These are phyloP conservation scores for Papilio dardanus DNA, from an alignment of 1,140 invertebrate genomes.

Conservation along the genomic window DNA sequence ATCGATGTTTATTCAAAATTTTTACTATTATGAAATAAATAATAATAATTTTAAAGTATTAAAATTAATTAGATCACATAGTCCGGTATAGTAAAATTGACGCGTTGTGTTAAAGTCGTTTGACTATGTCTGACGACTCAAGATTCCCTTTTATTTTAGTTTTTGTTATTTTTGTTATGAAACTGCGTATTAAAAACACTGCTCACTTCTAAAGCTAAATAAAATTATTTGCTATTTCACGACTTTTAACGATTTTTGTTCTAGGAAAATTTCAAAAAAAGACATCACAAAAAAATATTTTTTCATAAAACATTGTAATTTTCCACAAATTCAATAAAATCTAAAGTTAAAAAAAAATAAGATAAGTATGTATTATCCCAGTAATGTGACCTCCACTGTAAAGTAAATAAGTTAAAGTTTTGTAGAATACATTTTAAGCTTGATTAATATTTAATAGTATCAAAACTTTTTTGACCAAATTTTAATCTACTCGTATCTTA, in stretches of 20 bases:
- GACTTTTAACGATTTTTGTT: not conserved
- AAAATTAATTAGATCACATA: not conserved
- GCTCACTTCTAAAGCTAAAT: not conserved
- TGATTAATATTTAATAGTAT: not conserved
- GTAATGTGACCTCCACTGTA: not conserved
- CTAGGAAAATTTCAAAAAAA: no score
- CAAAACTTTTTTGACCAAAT: not conserved
- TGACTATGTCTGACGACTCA: not conserved
- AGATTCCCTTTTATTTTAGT: not conserved
- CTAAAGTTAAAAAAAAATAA: not conserved
- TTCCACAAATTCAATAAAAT: no score
- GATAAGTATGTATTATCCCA: no score
- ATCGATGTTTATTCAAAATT: not conserved
- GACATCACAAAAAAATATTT: not conserved
- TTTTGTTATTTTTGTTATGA: not conserved
- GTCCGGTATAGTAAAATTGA: not conserved
- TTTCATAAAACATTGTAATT: not conserved
- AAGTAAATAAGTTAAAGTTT: not conserved
- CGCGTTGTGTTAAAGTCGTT: slow-evolving; percentile 11
- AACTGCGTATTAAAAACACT: not conserved
- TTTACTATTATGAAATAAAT: not conserved
- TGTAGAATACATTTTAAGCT: not conserved
- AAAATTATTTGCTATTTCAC: not conserved
- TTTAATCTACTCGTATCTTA: not conserved
- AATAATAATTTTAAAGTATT: not conserved